Conservation (phyloP, 2,797 vertebrate species). For the Catharus ustulatus region DNA sequence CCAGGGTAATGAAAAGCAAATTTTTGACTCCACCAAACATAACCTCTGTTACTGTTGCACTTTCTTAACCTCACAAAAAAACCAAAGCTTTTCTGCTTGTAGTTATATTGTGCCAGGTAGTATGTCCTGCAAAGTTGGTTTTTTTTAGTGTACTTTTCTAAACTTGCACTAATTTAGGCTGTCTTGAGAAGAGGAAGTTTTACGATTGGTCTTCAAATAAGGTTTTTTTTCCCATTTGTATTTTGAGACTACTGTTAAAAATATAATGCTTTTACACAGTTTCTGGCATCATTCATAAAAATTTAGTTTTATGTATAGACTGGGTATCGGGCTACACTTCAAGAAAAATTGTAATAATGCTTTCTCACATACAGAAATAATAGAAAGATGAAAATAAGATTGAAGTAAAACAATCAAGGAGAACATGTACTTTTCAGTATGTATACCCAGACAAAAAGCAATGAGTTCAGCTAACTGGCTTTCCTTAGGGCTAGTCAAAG, state of each 20-base stretch:
- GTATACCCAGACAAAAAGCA: not conserved
- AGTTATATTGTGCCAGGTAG: not conserved
- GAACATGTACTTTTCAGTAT: not conserved
- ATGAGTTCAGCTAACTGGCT: not conserved
- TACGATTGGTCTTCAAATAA: not conserved
- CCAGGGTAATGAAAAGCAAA: not conserved
- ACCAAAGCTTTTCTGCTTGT: not conserved
- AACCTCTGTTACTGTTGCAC: not conserved
- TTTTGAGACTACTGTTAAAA: not conserved
- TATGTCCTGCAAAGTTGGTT: not conserved
- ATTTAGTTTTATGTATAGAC: not conserved
- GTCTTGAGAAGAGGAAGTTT: not conserved
- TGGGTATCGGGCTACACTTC: not conserved
- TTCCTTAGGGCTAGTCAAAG: not conserved
- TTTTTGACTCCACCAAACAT: not conserved
- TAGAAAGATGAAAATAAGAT: not conserved
- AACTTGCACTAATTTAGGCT: not conserved
- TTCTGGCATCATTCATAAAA: not conserved
- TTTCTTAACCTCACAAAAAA: not conserved
- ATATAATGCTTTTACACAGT: not conserved
- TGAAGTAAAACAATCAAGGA: not conserved
- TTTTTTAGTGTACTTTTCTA: not conserved
- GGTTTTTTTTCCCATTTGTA: not conserved
- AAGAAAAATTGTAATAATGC: not conserved
- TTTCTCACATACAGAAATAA: not conserved